Conservation (phyloP, 2,797 vertebrate species). For the Pyrocephalus nanus region DNA sequence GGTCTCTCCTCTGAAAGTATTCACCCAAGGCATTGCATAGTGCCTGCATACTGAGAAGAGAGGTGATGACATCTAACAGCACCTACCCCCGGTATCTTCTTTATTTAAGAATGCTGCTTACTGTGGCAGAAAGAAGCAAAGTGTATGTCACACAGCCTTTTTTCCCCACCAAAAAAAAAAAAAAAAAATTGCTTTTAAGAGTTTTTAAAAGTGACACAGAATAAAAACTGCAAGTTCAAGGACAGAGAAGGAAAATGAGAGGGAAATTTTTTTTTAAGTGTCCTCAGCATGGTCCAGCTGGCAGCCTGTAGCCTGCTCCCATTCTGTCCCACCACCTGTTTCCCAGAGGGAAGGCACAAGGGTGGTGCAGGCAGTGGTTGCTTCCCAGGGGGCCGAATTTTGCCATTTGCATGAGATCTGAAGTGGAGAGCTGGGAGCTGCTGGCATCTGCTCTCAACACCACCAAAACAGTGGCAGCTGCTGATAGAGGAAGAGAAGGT, state of each 20-base stretch:
- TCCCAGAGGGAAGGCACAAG: neutral
- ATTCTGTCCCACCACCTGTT: neutral
- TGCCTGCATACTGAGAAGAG: neutral
- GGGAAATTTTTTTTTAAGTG: fast-evolving
- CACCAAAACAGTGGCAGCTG: neutral
- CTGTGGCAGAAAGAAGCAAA: neutral
- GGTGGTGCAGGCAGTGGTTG: neutral
- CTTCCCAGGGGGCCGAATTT: neutral
- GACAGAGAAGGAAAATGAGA: neutral
- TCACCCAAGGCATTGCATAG: neutral
- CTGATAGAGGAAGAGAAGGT: neutral
- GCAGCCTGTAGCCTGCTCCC: neutral
- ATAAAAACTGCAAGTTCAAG: neutral
- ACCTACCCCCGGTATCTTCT: neutral
- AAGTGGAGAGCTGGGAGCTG: neutral
- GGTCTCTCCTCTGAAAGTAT: neutral
- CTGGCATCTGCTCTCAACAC: neutral
- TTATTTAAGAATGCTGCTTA: neutral
- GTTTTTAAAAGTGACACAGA: neutral
- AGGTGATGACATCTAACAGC: neutral
- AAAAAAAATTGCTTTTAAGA: neutral
- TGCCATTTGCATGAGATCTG: neutral
- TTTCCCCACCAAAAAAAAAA: too few relatives aligned
- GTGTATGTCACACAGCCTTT: neutral
- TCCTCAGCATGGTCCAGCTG: neutral